Base-by-base conservation (phyloP, 1,140 invertebrate genomes). In the Drosophila malerkotliana region DNA sequence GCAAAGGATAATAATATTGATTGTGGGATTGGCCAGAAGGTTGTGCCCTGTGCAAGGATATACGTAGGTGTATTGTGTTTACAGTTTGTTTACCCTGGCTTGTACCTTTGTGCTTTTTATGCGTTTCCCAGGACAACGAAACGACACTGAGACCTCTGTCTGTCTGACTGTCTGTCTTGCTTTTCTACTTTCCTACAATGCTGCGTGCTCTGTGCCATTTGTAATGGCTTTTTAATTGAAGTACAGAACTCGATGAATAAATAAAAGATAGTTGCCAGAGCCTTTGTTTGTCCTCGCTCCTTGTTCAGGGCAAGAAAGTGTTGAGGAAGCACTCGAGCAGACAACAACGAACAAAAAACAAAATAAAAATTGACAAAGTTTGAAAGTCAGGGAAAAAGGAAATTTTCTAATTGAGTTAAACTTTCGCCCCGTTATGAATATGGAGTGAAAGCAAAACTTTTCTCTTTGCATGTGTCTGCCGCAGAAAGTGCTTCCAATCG, bases 211-310 rank as follows among this genome's bases (percentile, higher is more conserved):
- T 68, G 51, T 39, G 56, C 21, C 32, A 32, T 32, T 78, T 84
- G 68, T 85, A 85, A 85, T 85, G 81, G 60, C 73, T 77, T 85
- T 85, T 85, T 85, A 85, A 85, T 85, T 85, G 77, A 85, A 85
- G 77, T 67, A 73, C 60, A 77, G 72, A 85, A 85, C 73, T 85
- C 81, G 77, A 71, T 85, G 81, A 85, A 85, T 85, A 85, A 85
- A 80, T 79, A 83, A 83, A 34, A 83, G 79, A 72, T 82, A 78
- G 73, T 78, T 62, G 49, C 41, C 61, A 64, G 71, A 60, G 59
- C 57, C 49, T 28, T 79, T 62, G 56, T 76, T 57, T 66, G 39
- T 32, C 26, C 51, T 28, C 21, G 18, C 18, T 14, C 30, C 48
- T 45, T 48, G 12, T 28, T 14, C 18, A 10, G 1, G 9, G 41